Conservation (phyloP, 2,888 invertebrate genomes). For the Crocallis elinguaria region DNA sequence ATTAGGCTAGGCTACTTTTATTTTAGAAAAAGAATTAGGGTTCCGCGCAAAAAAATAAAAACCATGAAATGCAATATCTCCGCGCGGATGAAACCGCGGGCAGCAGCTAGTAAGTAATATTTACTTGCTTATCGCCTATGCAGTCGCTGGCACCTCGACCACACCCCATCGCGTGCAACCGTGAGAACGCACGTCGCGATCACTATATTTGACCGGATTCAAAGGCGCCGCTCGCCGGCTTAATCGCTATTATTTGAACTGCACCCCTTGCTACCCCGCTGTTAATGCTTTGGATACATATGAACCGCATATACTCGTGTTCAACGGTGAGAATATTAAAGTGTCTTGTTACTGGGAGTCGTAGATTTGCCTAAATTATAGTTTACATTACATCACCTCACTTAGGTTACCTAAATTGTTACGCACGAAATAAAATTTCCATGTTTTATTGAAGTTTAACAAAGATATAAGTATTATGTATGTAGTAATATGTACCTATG, state of each 20-base stretch:
- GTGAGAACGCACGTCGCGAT: slow-evolving; percentile 49
- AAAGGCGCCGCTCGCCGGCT: slow-evolving; percentile 57
- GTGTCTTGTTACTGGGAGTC: background rate
- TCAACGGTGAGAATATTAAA: slow-evolving; percentile 2
- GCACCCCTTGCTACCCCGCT: slow-evolving; percentile 45
- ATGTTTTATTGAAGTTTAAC: too few relatives aligned
- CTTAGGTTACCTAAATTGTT: background rate
- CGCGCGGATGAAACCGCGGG: too few relatives aligned
- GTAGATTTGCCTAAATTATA: background rate
- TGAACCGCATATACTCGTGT: background rate
- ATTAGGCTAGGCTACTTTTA: too few relatives aligned
- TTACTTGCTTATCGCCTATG: background rate
- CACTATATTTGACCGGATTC: slow-evolving; percentile 54
- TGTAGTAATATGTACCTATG: too few relatives aligned
- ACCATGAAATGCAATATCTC: too few relatives aligned
- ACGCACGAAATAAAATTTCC: too few relatives aligned
- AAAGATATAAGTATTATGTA: too few relatives aligned
- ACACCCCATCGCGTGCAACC: slow-evolving; percentile 45
- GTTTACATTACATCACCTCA: background rate
- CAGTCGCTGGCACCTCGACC: slow-evolving; percentile 19
- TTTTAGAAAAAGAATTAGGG: too few relatives aligned
- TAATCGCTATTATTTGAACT: slow-evolving; percentile 64
- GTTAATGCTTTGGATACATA: slow-evolving; percentile 24
- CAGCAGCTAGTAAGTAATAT: too few relatives aligned
- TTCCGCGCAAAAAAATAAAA: too few relatives aligned